Percentiles rank a stretch among this genome's conserved stretches.
phyloP scores from a whole-genome alignment of 2,888 invertebrate genomes.

The Eurytoma californica region DNA sequence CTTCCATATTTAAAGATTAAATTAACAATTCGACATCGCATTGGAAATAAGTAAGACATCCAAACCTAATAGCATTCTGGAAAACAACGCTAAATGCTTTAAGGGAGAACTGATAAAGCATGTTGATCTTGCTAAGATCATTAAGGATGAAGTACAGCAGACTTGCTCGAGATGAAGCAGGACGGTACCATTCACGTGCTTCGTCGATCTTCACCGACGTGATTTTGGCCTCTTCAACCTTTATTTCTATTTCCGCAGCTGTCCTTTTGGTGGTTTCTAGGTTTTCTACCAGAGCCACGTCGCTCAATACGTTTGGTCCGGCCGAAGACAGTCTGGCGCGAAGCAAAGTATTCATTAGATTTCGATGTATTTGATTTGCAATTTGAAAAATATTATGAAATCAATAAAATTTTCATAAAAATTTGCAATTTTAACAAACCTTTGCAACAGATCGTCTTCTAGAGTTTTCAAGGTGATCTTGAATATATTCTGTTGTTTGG shows the following conservation, averaged over 20 bases:
- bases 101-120: constrained; percentile 96
- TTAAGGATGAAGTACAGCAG: constrained; percentile 95
- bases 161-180: constrained; percentile 90
- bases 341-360: neutral
- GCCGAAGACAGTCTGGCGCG: constrained; percentile 87
- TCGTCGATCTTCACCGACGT: constrained; percentile 93
- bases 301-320: constrained; percentile 93
- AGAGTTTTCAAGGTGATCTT: constrained; percentile 93
- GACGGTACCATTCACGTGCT: constrained; percentile 91
- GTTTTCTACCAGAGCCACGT: constrained; percentile 92
- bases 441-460: constrained; percentile 92
- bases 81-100: constrained; percentile 96
- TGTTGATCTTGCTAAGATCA: constrained; percentile 93
- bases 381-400: neutral
- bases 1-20: no score
- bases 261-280: constrained; percentile 95
- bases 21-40: no score
- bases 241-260: constrained; percentile 90
- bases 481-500: constrained; percentile 95
- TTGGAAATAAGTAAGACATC: no score
- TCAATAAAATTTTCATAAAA: neutral
- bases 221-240: constrained; percentile 90
- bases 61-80: constrained; percentile 83
- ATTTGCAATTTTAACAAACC: constrained; percentile 58
- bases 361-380: neutral